Conservation (phyloP, 1,140 invertebrate species). For the Drosophila lacertosa region DNA sequence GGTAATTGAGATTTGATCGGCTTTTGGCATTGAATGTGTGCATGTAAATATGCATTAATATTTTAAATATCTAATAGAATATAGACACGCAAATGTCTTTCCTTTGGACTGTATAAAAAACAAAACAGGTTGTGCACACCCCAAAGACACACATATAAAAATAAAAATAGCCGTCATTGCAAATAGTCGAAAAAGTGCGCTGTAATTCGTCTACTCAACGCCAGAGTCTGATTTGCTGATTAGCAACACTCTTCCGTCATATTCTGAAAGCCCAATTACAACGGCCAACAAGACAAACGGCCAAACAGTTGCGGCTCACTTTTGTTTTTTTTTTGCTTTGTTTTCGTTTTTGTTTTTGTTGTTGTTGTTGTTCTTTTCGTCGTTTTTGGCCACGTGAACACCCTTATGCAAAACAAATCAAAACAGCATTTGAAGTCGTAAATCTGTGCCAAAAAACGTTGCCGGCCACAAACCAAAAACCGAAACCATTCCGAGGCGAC, state of each 20-base stretch:
- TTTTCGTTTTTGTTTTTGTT: conserved; percentile 20
- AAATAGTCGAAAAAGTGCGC: conserved; percentile 50
- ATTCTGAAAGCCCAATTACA: conserved; percentile 81
- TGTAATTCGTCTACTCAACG: conserved; percentile 80
- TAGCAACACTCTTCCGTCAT: conserved; percentile 81
- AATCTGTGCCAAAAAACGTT: conserved; percentile 71
- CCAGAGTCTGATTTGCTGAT: conserved; percentile 79
- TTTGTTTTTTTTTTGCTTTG: too few relatives aligned
- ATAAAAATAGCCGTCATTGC: conserved; percentile 3
- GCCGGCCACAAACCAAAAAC: conserved; percentile 32
- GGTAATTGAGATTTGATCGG: conserved; percentile 14
- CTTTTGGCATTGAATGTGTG: not conserved
- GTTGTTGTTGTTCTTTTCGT: conserved; percentile 15
- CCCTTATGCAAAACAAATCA: conserved; percentile 83
- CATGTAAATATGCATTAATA: not conserved
- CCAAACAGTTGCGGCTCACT: conserved; percentile 62
- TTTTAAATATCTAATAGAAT: not conserved
- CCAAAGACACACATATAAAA: conserved; percentile 10
- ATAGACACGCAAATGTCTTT: not conserved
- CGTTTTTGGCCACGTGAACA: conserved; percentile 72
- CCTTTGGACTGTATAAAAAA: not conserved
- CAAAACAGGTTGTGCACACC: conserved; percentile 8
- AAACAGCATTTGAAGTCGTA: conserved; percentile 79
- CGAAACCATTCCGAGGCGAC: conserved; percentile 28
- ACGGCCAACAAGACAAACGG: conserved; percentile 72